Percentiles rank a stretch among this genome's conserved stretches.
These are phyloP conservation scores for Timema podura DNA, from an alignment of 2,888 invertebrate species.

Conservation along the genomic window DNA sequence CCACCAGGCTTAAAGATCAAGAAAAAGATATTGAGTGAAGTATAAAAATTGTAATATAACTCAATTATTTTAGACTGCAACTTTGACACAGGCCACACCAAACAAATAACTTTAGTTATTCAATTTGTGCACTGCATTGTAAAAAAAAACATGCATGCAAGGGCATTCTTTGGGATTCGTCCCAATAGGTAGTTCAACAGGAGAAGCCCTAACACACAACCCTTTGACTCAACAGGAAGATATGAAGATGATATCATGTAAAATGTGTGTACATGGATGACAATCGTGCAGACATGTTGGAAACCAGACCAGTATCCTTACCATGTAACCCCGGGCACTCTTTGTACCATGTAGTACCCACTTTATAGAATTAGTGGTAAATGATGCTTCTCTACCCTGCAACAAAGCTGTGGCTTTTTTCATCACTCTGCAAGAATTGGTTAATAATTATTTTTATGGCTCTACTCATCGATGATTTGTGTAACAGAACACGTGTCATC, in stretches of 20 bases:
- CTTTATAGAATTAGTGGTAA: background rate
- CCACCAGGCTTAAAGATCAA: too few species aligned
- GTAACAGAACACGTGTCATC: too few species aligned
- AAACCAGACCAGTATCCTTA: background rate
- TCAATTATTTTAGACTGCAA: too few species aligned
- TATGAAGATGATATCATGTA: background rate
- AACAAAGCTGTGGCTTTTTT: conserved; percentile 3
- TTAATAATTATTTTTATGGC: too few species aligned
- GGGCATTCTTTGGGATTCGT: too few species aligned
- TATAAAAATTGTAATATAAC: too few species aligned
- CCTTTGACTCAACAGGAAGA: background rate
- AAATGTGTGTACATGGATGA: background rate
- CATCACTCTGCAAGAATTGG: background rate
- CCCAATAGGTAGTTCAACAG: background rate
- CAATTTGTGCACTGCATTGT: background rate
- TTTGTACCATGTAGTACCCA: conserved; percentile 1
- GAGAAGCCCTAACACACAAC: conserved; percentile 3
- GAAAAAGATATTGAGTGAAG: too few species aligned
- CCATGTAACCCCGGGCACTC: background rate
- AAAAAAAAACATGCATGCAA: background rate
- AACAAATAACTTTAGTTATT: background rate
- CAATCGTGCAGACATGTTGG: too few species aligned
- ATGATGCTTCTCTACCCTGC: conserved; percentile 8
- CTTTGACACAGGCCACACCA: too few species aligned
- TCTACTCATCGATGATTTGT: conserved; percentile 12